phyloP scores from a whole-genome alignment of 1,140 invertebrate genomes.

The Hycleus phaleratus region DNA sequence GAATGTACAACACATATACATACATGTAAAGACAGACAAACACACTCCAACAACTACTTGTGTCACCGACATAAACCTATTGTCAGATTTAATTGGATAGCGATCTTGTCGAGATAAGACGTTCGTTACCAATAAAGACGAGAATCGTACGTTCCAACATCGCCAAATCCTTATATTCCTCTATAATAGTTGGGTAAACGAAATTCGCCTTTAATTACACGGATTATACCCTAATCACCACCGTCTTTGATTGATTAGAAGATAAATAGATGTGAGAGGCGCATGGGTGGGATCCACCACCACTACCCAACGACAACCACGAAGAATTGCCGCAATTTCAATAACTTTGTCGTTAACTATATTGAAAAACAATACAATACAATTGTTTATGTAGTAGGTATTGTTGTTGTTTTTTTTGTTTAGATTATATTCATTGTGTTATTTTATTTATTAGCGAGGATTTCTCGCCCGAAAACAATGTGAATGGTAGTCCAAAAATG shows the following conservation, averaged over 20 bases:
- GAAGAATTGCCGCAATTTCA: not conserved
- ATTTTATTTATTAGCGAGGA: not conserved
- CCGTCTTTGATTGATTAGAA: conserved; percentile 38
- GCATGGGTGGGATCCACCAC: conserved; percentile 27
- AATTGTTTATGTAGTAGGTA: not conserved
- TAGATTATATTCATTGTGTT: not conserved
- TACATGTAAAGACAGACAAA: not conserved
- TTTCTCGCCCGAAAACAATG: conserved; percentile 16
- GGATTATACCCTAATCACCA: conserved; percentile 25
- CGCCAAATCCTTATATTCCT: not conserved
- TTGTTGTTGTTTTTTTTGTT: not conserved
- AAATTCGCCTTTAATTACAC: conserved; percentile 23
- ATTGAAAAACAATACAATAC: no score
- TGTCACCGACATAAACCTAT: conserved; percentile 40
- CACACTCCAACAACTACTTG: conserved; percentile 30
- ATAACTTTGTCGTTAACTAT: no score
- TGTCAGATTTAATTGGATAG: conserved; percentile 43
- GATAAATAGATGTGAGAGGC: conserved; percentile 37
- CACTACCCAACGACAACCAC: no score
- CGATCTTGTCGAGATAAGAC: conserved; percentile 37
- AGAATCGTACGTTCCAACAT: conserved; percentile 17
- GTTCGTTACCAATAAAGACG: conserved; percentile 19
- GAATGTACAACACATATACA: not conserved
- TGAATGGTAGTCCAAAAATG: conserved; percentile 27
- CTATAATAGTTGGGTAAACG: not conserved